These are phyloP conservation scores for Callipepla californica DNA, from an alignment of 2,113 vertebrate genomes.

Conservation along the genomic window DNA sequence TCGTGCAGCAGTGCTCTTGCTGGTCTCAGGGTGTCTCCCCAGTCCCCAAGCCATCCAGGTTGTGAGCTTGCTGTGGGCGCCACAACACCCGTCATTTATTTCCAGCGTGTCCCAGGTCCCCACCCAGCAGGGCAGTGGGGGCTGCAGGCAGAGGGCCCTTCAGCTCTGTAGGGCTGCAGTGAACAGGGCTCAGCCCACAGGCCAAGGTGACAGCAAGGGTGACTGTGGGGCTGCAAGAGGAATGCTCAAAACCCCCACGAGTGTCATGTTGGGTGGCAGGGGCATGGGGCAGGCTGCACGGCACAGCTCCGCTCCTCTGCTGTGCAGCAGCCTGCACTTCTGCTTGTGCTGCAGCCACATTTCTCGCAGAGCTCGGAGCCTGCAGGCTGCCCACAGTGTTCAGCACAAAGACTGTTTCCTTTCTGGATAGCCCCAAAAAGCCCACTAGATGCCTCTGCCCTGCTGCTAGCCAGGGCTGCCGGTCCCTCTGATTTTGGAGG, in stretches of 20 bases:
- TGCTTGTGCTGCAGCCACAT: not conserved
- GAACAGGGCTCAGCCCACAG: not conserved
- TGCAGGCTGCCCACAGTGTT: rapidly evolving
- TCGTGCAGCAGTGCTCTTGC: not conserved
- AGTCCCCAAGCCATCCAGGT: not conserved
- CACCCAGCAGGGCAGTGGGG: not conserved
- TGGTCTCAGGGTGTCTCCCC: not conserved
- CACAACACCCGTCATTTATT: not conserved
- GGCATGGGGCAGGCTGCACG: too few relatives aligned
- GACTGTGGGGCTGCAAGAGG: too few relatives aligned
- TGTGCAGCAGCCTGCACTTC: not conserved
- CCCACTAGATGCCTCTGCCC: rapidly evolving
- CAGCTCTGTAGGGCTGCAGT: not conserved
- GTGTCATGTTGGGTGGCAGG: not conserved
- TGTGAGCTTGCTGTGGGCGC: not conserved
- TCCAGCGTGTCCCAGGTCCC: not conserved
- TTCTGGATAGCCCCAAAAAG: not conserved
- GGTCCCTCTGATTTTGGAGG: not conserved
- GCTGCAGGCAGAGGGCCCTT: not conserved
- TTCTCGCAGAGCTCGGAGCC: not conserved
- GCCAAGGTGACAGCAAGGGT: too few relatives aligned
- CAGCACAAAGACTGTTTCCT: not conserved
- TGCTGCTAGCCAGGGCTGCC: not conserved
- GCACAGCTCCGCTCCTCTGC: not conserved
- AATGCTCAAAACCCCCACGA: rapidly evolving